Evolutionary conservation across 2,888 invertebrate genomes (phyloP), one percentile per base, ranked within the genome.

Genomic region (Anticlea derivata): DNA sequence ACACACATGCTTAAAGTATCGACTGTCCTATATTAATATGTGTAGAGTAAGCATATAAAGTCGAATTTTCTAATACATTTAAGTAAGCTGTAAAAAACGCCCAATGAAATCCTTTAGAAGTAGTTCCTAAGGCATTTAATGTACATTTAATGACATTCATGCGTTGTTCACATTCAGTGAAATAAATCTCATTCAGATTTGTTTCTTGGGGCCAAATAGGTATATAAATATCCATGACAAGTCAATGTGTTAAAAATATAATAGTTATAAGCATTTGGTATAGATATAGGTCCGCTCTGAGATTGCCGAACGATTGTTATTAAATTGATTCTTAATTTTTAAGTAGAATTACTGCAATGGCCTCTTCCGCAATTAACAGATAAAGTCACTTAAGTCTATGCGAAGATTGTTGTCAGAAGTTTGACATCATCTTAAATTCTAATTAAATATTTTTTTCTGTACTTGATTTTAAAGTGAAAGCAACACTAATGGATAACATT

Each of bases 151-250:
- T 63, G 62, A 48, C 48, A 52, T 57, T 62, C 58, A 39, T 55
- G 62, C 57, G 52, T 52, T 68, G 50, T 54, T 68, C 63, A 61
- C 55, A 54, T 60, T 68, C 68, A 66, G 68, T 58, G 66, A 67
- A 77, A 73, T 70, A 73, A 79, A 81, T 85, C 79, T 82, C 74
- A 73, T 71, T 20, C 7, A 74, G 74, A 79, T 79, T 81, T 73
- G 74, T 86, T 87, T 85, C 80, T 75, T 80, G 88, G 88, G 88
- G 87, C 88, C 88, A 88, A 88, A 86, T 88, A 88, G 84, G 70
- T 85, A 77, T 60, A 49, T 31, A 72, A 22, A 75, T 72, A 80
- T 84, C 87, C 88, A 88, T 87, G 87, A 88, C 87, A 85, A 86
- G 83, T 84, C 83, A 84, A 77, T 78, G 77, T 70, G 69, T 80